Conservation (phyloP, 2,888 invertebrate species). For the Diarsia rubi region DNA sequence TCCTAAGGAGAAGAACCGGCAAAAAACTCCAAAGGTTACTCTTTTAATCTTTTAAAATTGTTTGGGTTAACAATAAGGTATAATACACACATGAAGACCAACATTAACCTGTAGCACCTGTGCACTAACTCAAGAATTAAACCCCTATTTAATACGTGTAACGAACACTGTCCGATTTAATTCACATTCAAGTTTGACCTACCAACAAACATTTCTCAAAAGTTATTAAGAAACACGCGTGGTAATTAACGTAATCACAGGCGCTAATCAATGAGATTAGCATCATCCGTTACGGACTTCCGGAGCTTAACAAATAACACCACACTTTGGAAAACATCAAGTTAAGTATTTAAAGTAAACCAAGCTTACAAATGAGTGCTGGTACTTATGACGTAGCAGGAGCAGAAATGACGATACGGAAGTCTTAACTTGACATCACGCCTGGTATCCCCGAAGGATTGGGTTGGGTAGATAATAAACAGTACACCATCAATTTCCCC, state of each 20-base stretch:
- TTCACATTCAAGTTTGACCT: background rate
- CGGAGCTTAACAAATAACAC: constrained; percentile 29
- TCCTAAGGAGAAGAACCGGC: too few species aligned
- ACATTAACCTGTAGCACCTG: background rate
- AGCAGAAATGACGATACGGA: background rate
- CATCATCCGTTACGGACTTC: constrained; percentile 29
- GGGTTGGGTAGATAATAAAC: too few species aligned
- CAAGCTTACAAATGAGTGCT: background rate
- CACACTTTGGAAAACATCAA: background rate
- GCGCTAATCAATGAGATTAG: constrained; percentile 27
- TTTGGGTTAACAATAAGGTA: too few species aligned
- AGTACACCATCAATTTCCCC: too few species aligned
- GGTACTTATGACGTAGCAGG: background rate
- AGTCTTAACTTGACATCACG: too few species aligned
- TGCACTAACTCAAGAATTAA: background rate
- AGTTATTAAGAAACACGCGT: constrained; percentile 15
- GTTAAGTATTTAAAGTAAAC: background rate
- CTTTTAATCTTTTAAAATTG: too few species aligned
- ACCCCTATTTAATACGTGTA: background rate
- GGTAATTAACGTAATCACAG: constrained; percentile 42
- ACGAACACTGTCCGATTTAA: background rate
- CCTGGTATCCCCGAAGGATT: too few species aligned
- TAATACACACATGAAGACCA: too few species aligned
- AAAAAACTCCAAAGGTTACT: too few species aligned
- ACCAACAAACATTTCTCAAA: background rate